Base-by-base conservation (phyloP, 2,888 invertebrate genomes). In the Parthenolecanium corni region DNA sequence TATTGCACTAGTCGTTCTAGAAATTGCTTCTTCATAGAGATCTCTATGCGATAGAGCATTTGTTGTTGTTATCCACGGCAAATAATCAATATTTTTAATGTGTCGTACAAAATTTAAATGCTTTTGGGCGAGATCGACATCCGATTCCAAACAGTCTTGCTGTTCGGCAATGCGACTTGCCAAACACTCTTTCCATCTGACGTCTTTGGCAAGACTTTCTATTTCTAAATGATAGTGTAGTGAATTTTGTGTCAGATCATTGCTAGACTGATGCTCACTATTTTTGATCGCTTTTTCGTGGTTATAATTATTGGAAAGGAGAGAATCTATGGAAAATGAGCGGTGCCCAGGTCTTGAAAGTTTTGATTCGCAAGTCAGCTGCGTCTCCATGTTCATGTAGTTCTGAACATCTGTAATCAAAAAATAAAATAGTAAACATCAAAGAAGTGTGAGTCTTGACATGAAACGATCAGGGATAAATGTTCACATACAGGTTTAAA, bases 11-110 rank as follows among this genome's bases (percentile, higher is more conserved):
- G 49, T 14, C 14, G 20, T 18, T 14, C 21, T 16, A 23, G 14
- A 20, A 14, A 23, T 31, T 0, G 58, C 31, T 14, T 58, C 58
- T 18, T 58, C 58, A 47, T 58, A 58, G 5, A 58, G 24, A n/a
- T 58, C 49, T 21, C 49, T 18, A 14, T 56, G 58, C 6, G 58
- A 18, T 14, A 58, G 47, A 2, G 46, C 46, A 36, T 20, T 47
- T 25, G 58, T 46, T 12, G 58, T 25, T 20, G 58, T 47, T 46
- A 58, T 58, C 58, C 58, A 58, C 31, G 58, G 58, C 20, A 58
- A 31, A 31, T 58, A 58, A 21, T 58, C 58, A 12, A 58, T 47
- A 31, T 58, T 58, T 47, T 46, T 58, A 3, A 58, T 58, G 31
- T 58, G 58, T 11, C 58, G 47, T 2, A 58, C 36, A 12, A 58